These are phyloP conservation scores for Brachyhypopomus gauderio DNA, from an alignment of 2,113 vertebrate genomes.

Conservation along the genomic window DNA sequence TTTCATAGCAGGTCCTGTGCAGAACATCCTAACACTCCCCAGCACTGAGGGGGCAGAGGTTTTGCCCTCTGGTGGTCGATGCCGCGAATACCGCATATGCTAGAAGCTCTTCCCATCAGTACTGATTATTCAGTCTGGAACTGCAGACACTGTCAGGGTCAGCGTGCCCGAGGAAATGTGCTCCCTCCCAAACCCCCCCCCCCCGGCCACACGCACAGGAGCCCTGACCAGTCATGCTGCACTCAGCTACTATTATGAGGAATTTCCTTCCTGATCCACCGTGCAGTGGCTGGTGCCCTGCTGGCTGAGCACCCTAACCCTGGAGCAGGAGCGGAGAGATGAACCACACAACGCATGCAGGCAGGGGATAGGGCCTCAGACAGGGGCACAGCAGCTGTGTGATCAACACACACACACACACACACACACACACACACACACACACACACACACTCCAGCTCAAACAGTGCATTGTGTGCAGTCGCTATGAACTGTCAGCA, in stretches of 20 bases:
- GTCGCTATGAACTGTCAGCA: slow-evolving; percentile 54
- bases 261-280: slow-evolving; percentile 69
- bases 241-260: slow-evolving; percentile 55
- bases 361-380: slow-evolving; percentile 40
- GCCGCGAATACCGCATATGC: slow-evolving; percentile 61
- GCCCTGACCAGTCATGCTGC: slow-evolving; percentile 23
- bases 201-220: slow-evolving; percentile 1
- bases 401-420: slow-evolving; percentile 46
- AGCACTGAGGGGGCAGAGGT: slow-evolving; percentile 48
- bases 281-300: slow-evolving; percentile 59
- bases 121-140: slow-evolving; percentile 46
- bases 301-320: slow-evolving; percentile 61
- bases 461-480: slow-evolving; percentile 31
- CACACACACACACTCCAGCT: slow-evolving; percentile 46
- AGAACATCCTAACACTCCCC: slow-evolving; percentile 42
- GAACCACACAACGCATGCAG: slow-evolving; percentile 37
- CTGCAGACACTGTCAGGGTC: not conserved
- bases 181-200: not conserved
- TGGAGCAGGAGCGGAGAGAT: slow-evolving; percentile 23
- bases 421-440: slow-evolving; percentile 48
- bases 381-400: slow-evolving; percentile 59
- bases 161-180: too few species aligned
- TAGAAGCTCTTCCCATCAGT: slow-evolving; percentile 44
- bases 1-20: slow-evolving; percentile 1
- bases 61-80: slow-evolving; percentile 51